Conservation (phyloP, 1,140 invertebrate species). For the Hyphantria cunea region DNA sequence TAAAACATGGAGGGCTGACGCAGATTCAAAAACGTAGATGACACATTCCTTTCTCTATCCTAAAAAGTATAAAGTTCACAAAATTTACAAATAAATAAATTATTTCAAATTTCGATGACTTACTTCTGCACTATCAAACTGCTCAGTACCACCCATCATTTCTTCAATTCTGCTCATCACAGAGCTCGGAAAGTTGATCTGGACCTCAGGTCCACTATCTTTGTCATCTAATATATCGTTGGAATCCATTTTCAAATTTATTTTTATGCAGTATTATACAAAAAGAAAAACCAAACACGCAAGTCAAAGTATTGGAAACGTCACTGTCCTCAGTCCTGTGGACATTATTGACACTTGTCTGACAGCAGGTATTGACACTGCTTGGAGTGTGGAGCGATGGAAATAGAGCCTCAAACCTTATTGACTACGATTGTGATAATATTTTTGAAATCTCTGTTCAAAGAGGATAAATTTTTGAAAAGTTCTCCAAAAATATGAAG, state of each 20-base stretch:
- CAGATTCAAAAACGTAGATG: too few relatives aligned
- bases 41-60: too few relatives aligned
- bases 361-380: too few relatives aligned
- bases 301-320: constrained; percentile 16
- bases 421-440: too few relatives aligned
- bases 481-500: too few relatives aligned
- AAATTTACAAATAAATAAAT: too few relatives aligned
- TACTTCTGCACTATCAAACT: constrained; percentile 92
- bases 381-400: too few relatives aligned
- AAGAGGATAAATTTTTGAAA: too few relatives aligned
- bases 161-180: constrained; percentile 81
- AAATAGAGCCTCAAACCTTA: too few relatives aligned
- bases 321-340: constrained; percentile 12
- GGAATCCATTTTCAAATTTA: constrained; percentile 52
- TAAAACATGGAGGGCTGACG: too few relatives aligned
- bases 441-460: too few relatives aligned
- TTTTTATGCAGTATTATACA: constrained; percentile 10
- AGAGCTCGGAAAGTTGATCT: constrained; percentile 76
- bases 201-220: constrained; percentile 68
- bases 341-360: background rate
- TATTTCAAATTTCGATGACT: constrained; percentile 1
- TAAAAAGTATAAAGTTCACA: too few relatives aligned
- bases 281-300: constrained; percentile 9
- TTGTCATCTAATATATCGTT: constrained; percentile 70
- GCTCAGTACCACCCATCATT: constrained; percentile 94